Evolutionary conservation across 2,888 invertebrate genomes (phyloP).

Genomic region (Synanthedon myopaeformis): DNA sequence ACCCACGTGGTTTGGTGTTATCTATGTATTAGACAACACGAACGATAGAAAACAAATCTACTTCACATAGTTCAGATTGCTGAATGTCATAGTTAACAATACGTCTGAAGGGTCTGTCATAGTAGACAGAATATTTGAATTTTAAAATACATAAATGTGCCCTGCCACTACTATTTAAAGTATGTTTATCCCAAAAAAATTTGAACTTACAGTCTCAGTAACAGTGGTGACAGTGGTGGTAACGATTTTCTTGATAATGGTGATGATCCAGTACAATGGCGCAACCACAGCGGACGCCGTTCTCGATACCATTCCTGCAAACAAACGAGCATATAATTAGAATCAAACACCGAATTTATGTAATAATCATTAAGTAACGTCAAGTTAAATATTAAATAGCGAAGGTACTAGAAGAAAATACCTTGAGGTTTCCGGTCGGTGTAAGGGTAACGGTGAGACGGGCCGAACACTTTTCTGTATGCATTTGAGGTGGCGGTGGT

Average conservation of each 20-base stretch:
- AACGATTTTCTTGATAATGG: constrained; percentile 32
- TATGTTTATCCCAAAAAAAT: too few relatives aligned
- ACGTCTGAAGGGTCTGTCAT: too few relatives aligned
- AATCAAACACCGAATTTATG: too few relatives aligned
- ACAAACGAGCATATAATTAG: too few relatives aligned
- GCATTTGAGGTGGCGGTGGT: constrained; percentile 25
- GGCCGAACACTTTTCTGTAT: constrained; percentile 40
- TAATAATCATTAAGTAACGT: too few relatives aligned
- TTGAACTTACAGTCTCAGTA: constrained; percentile 49
- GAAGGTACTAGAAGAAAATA: constrained; percentile 8
- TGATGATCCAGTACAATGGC: constrained; percentile 53
- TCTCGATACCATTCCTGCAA: constrained; percentile 30
- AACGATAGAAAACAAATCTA: too few relatives aligned
- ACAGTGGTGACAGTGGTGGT: constrained; percentile 54
- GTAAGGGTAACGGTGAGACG: constrained; percentile 50
- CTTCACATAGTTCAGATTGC: too few relatives aligned
- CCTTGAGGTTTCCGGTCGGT: constrained; percentile 45
- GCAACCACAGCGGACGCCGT: constrained; percentile 30
- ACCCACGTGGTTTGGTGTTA: constrained; percentile 34
- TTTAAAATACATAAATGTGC: too few relatives aligned
- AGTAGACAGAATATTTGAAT: too few relatives aligned
- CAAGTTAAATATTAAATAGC: neutral
- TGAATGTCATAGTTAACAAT: too few relatives aligned
- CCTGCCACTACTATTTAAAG: too few relatives aligned
- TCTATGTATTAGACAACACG: too few relatives aligned